Base-by-base conservation (phyloP, 2,113 vertebrate genomes). In the Oreochromis aureus region DNA sequence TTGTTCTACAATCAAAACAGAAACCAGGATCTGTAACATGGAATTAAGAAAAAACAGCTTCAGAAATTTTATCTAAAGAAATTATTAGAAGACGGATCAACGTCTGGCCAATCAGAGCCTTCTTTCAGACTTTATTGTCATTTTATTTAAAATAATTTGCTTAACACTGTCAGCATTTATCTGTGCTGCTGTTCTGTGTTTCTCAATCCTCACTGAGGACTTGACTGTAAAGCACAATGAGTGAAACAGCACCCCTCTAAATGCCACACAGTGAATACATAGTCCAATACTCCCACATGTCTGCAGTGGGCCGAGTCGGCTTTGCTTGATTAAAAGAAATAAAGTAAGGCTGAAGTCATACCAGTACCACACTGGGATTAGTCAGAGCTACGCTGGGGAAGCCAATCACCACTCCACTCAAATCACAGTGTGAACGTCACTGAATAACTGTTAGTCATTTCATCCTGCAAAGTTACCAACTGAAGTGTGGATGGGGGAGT, bases 1-100 rank as follows among this genome's bases (percentile, higher is more conserved):
- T 58, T 94, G 53, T 79, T 91, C 94, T 95, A 9, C 22, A 46
- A 3, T 6, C 76, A 90, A 76, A 10, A 61, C 69, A 84, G 10
- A 89, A 30, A 59, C 48, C 24, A 19, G 32, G 2, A 36, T 2
- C 5, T 7, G 1, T 4, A 81, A 34, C 71, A 76, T 2, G 24
- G 15, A 10, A 51, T 76, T 51, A 76, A 51, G 44, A 51, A 51
- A 12, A 51, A 48, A 30, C 12, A 18, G 9, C 36, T 46, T 61
- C 0, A 24, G 59, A 6, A n/a, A 54, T 69, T 0, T 15, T 5
- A 76, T 27, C 66, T 27, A 18, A 46, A 73, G 1, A 46, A 1
- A 46, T 13, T 53, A 0, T 34, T 53, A 34, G 46, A 78, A 12
- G 36, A 22, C 36, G 18, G 22, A 0, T 76, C 15, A 76, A 39